phyloP scores from a whole-genome alignment of 2,888 invertebrate species.

The Capitulum mitella region DNA sequence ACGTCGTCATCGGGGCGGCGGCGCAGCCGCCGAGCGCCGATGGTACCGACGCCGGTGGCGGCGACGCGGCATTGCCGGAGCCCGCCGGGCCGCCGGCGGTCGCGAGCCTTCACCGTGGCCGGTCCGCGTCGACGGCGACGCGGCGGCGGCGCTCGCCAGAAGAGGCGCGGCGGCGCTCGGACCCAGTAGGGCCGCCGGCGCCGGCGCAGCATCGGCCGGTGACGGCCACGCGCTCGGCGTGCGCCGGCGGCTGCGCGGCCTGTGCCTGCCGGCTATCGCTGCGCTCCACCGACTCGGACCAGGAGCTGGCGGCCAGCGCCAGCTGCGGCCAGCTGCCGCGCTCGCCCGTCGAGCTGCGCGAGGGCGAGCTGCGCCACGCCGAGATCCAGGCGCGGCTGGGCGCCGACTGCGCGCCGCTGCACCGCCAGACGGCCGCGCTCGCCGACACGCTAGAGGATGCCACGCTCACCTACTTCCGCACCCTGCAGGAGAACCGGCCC shows the following conservation, averaged over 20 bases:
- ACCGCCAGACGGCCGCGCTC: neutral
- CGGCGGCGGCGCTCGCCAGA: neutral
- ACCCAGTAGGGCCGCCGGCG: neutral
- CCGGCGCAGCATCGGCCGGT: neutral
- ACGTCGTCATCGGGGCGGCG: neutral
- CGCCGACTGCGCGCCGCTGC: neutral
- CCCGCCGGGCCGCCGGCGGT: neutral
- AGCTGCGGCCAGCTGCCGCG: neutral
- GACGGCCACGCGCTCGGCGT: neutral
- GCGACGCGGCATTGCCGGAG: neutral
- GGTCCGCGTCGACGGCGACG: neutral
- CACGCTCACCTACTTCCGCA: neutral
- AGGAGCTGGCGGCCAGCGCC: neutral
- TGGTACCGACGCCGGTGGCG: too few relatives aligned
- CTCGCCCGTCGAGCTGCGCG: neutral
- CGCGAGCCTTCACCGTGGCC: neutral
- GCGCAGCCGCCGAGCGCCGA: too few relatives aligned
- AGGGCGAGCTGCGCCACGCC: neutral
- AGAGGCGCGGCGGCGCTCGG: neutral
- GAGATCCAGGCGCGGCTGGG: neutral
- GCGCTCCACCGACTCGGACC: neutral
- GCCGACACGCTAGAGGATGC: conserved; percentile 6
- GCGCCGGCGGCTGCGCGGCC: neutral
- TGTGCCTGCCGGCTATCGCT: neutral
- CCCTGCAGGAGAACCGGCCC: neutral